These are phyloP conservation scores for Lasius fuliginosus DNA, from an alignment of 2,888 invertebrate genomes.

Conservation along the genomic window DNA sequence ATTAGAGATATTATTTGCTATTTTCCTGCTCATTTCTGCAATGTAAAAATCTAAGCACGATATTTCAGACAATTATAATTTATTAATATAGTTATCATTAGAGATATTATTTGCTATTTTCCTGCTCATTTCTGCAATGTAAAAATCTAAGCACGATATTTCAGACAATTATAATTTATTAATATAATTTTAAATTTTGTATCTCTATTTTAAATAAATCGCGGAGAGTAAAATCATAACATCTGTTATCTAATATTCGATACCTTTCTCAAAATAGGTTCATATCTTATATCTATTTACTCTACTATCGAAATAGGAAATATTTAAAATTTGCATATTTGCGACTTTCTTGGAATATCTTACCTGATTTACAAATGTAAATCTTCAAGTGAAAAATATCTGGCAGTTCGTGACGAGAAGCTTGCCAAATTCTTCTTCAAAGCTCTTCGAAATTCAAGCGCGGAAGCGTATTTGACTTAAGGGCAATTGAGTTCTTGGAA, in stretches of 20 bases:
- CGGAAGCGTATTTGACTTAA: conserved; percentile 6
- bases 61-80: not conserved
- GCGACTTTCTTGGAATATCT: not conserved
- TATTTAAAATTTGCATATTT: not conserved
- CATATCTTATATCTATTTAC: not conserved
- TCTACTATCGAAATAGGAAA: not conserved
- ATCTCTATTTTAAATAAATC: not conserved
- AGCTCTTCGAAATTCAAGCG: not conserved
- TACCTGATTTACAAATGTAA: not conserved
- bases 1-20: not conserved
- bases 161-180: not conserved
- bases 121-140: not conserved
- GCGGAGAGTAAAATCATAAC: not conserved
- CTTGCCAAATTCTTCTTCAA: not conserved
- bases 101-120: not conserved
- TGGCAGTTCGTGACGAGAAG: not conserved
- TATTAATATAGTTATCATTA: not conserved
- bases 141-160: not conserved
- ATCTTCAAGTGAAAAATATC: not conserved
- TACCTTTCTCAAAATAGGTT: not conserved
- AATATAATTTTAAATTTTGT: not conserved
- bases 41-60: not conserved
- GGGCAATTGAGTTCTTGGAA: conserved; percentile 27
- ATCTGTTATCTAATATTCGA: not conserved
- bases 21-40: not conserved